Evolutionary conservation across 2,888 invertebrate genomes (phyloP), one percentile per base, ranked within the genome.

Genomic region (Brachynemurus nebulosus): DNA sequence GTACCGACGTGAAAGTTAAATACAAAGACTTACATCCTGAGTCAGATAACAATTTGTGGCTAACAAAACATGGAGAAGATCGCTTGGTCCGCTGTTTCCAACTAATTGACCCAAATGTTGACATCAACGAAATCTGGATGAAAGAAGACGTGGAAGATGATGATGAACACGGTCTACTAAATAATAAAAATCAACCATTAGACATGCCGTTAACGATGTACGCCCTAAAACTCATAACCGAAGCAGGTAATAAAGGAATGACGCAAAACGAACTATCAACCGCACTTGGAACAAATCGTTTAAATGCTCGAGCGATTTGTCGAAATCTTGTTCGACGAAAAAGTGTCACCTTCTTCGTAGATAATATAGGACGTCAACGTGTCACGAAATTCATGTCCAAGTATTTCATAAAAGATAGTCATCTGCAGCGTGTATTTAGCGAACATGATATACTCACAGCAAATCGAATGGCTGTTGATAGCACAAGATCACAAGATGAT

Each of bases 1-100:
- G 67, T 46, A 68, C 68, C 4, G 66, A 65, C 53, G 45, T 66
- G 53, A 54, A 59, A 51, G 55, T 72, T 19, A 67, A 70, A 1
- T 76, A 74, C 52, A 64, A 74, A 51, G 64, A 66, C 4, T 52
- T 76, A 9, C 74, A 73, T 60, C 78, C 79, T 12, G 60, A 75
- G 51, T 73, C 76, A 1, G 50, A 59, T 4, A 57, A 60, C 25
- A 55, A 56, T 4, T 73, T 78, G 54, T 76, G 69, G 67, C 66
- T 65, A 48, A 57, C 58, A 9, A 74, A 73, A 55, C 60, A 59
- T 44, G 55, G 55, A 49, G 55, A 62, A 46, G 75, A 76, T 51
- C 70, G 70, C 51, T 54, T 57, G 1, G 56, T 79, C 5, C 61
- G 67, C 44, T 66, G 70, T 35, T 58, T 76, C 6, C 68, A 70